Conservation (phyloP, 2,113 vertebrate species). For the Corythaixoides concolor region DNA sequence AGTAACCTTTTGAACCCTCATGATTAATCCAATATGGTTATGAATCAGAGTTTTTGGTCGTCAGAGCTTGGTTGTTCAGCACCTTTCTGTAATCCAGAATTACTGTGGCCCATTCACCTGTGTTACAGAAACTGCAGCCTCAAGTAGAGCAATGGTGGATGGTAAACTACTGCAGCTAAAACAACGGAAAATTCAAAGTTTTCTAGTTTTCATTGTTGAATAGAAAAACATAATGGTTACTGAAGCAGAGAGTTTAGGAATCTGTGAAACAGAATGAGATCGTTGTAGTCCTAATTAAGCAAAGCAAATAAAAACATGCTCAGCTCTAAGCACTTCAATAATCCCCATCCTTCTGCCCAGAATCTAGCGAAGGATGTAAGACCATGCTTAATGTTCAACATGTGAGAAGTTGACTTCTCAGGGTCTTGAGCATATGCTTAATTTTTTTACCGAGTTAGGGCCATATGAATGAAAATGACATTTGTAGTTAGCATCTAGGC, state of each 20-base stretch:
- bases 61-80: neutral
- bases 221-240: neutral
- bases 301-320: conserved; percentile 58
- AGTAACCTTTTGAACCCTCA: neutral
- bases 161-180: neutral
- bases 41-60: neutral
- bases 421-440: conserved; percentile 27
- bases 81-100: neutral
- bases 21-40: conserved; percentile 27
- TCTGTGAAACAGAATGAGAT: conserved; percentile 21
- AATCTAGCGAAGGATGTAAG: neutral
- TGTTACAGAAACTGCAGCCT: neutral
- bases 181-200: neutral
- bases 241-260: neutral
- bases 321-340: conserved; percentile 1
- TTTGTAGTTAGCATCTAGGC: conserved; percentile 38
- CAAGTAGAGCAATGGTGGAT: neutral
- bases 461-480: conserved; percentile 43
- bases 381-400: conserved; percentile 7
- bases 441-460: conserved; percentile 19
- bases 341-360: neutral
- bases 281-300: conserved; percentile 41
- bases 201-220: neutral
- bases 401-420: conserved; percentile 25
- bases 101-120: neutral